Conservation (phyloP, 2,113 vertebrate species). For the Macrotus californicus region DNA sequence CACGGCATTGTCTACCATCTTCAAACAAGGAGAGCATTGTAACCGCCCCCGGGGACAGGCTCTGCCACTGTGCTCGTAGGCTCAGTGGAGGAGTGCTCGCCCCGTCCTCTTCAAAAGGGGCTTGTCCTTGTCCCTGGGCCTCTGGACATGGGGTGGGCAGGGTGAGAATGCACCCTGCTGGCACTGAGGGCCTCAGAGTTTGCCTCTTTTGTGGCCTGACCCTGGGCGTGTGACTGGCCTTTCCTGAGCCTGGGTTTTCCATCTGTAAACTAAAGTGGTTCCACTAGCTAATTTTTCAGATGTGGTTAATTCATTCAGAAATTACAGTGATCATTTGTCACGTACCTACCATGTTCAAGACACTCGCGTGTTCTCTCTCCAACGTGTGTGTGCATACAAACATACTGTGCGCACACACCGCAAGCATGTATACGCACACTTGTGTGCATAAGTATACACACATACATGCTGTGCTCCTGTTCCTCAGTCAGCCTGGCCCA, state of each 20-base stretch:
- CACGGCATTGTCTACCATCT: neutral
- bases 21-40: neutral
- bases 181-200: neutral
- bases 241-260: neutral
- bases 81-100: fast-evolving
- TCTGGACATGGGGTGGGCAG: neutral
- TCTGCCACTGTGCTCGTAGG: neutral
- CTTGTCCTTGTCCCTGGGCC: too few species aligned
- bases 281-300: neutral
- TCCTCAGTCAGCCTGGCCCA: neutral
- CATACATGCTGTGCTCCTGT: neutral
- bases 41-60: fast-evolving
- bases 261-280: neutral
- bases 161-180: neutral
- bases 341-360: neutral
- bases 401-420: fast-evolving
- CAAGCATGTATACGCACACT: too few species aligned
- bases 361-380: neutral
- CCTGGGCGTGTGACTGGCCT: neutral
- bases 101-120: neutral
- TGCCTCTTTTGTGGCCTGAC: neutral
- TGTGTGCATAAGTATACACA: too few species aligned
- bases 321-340: neutral
- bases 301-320: neutral
- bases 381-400: neutral